These are phyloP conservation scores for Gymnothorax javanicus DNA, from an alignment of 2,797 vertebrate genomes.

Conservation along the genomic window DNA sequence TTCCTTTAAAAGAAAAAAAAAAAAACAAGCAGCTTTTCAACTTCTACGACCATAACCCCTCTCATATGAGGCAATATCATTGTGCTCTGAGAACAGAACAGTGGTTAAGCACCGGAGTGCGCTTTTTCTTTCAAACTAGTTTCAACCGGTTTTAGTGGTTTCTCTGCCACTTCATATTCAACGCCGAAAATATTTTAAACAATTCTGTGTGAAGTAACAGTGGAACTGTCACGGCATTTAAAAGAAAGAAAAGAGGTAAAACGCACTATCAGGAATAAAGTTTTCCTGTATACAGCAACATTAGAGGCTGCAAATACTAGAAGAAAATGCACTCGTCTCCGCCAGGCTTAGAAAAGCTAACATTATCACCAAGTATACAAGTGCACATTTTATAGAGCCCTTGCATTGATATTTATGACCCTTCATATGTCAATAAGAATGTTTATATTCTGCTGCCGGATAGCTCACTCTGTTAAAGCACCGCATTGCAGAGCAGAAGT, in stretches of 20 bases:
- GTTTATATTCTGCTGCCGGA: neutral
- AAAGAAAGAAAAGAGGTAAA: neutral
- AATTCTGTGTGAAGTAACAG: too few relatives aligned
- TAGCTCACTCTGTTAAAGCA: too few relatives aligned
- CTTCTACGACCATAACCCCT: neutral
- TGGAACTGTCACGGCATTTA: neutral
- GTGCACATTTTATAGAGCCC: neutral
- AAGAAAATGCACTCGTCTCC: neutral
- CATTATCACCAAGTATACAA: neutral
- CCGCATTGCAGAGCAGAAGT: too few relatives aligned
- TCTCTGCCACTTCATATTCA: neutral
- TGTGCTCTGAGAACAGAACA: neutral
- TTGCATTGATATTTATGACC: neutral
- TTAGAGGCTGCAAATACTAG: neutral
- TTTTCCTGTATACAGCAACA: neutral
- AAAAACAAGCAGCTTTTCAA: neutral
- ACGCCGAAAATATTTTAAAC: neutral
- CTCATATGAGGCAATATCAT: neutral
- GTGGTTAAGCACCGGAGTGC: neutral
- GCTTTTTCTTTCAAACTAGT: neutral
- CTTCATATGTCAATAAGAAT: neutral
- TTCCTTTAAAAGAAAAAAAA: neutral
- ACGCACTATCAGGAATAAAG: neutral
- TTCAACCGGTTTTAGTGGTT: neutral
- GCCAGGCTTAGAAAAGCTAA: neutral